Conservation (phyloP, 2,888 invertebrate genomes). For the Julus scanicus region DNA sequence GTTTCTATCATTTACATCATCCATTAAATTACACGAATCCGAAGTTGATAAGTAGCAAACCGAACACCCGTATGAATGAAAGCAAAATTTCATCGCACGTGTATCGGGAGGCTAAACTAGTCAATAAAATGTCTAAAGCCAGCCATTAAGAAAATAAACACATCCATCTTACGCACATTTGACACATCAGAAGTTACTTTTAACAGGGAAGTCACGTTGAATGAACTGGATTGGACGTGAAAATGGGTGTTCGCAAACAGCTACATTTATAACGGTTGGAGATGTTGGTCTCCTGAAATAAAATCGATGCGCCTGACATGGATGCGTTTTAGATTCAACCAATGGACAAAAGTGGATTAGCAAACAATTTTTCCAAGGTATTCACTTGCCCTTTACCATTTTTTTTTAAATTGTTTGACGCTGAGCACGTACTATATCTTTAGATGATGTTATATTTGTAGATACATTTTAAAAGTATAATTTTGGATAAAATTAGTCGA, state of each 20-base stretch:
- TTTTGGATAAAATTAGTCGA: too few relatives aligned
- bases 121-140: neutral
- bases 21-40: neutral
- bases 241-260: neutral
- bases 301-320: neutral
- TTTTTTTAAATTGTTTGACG: too few relatives aligned
- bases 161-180: constrained; percentile 13
- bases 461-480: too few relatives aligned
- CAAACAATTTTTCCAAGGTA: neutral
- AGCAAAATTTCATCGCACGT: neutral
- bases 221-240: neutral
- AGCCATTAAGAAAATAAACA: neutral
- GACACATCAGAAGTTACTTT: constrained; percentile 30
- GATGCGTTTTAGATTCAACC: neutral
- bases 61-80: neutral
- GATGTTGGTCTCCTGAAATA: neutral
- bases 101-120: neutral
- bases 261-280: neutral
- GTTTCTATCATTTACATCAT: neutral
- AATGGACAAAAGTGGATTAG: neutral
- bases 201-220: neutral
- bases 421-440: too few relatives aligned
- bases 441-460: too few relatives aligned
- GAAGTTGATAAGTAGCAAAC: neutral
- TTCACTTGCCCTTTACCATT: too few relatives aligned